A percentile compares a stretch with the other conserved stretches of the same genome.
Evolutionary conservation across 1,140 invertebrate genomes (phyloP).

Genomic region (Drosophila biarmipes): DNA sequence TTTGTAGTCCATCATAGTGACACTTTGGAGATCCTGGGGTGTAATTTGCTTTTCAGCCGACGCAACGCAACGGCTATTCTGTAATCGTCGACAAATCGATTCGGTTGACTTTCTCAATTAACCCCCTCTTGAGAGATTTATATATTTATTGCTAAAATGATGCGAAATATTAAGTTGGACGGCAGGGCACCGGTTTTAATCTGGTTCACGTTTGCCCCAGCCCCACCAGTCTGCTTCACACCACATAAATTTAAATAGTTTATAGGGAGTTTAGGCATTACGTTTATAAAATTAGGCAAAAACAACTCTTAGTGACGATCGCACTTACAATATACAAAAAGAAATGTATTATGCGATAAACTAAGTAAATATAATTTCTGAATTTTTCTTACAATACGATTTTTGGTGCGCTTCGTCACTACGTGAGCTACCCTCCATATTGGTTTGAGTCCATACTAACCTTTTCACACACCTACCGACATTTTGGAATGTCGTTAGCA

Average conservation of each 20-base stretch:
- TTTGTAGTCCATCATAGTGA: slow-evolving; percentile 73
- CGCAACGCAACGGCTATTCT: slow-evolving; percentile 48
- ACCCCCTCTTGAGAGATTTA: slow-evolving; percentile 36
- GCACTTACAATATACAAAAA: too few species aligned
- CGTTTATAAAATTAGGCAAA: neutral
- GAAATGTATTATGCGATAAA: too few species aligned
- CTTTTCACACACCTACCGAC: neutral
- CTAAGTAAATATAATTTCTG: too few species aligned
- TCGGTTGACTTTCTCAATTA: slow-evolving; percentile 49
- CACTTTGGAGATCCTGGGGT: slow-evolving; percentile 34
- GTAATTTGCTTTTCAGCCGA: slow-evolving; percentile 42
- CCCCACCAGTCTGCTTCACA: neutral
- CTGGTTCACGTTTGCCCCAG: slow-evolving; percentile 18
- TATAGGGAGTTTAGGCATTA: neutral
- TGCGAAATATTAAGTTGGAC: slow-evolving; percentile 1
- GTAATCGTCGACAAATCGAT: slow-evolving; percentile 29
- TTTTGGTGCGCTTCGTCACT: too few species aligned
- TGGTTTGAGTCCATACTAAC: neutral
- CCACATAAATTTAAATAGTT: neutral
- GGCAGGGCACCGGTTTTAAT: neutral
- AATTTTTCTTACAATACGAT: too few species aligned
- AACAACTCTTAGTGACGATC: too few species aligned
- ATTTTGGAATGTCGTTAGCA: neutral
- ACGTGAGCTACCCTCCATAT: neutral
- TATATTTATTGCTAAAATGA: slow-evolving; percentile 53